Conservation (phyloP, 1,140 invertebrate species). For the Drosophila nebulosa region DNA sequence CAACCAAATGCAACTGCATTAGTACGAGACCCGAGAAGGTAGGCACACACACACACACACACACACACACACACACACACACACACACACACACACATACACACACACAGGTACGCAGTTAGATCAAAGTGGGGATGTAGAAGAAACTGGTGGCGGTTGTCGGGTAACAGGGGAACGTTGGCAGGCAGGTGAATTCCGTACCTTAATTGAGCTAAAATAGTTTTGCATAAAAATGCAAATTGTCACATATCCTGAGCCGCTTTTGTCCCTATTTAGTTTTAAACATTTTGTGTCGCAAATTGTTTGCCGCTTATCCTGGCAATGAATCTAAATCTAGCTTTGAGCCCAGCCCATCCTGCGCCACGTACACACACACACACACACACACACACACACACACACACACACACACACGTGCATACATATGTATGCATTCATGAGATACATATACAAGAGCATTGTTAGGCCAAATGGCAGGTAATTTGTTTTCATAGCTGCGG, state of each 20-base stretch:
- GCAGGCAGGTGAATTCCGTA: background rate
- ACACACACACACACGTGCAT: background rate
- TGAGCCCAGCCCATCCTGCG: constrained; percentile 28
- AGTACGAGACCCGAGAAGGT: background rate
- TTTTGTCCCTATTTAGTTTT: constrained; percentile 68
- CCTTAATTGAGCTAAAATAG: constrained; percentile 72
- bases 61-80: too few relatives aligned
- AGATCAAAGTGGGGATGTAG: background rate
- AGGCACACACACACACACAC: too few relatives aligned
- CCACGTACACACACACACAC: too few relatives aligned
- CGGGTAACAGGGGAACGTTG: background rate
- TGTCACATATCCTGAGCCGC: constrained; percentile 71
- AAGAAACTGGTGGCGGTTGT: background rate
- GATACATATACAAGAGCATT: constrained; percentile 30
- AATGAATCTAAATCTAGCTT: constrained; percentile 28
- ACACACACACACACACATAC: too few relatives aligned
- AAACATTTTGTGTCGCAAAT: constrained; percentile 46
- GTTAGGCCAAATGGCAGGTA: constrained; percentile 47
- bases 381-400: constrained; percentile 26
- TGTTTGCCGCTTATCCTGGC: constrained; percentile 47
- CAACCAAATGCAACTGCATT: constrained; percentile 51
- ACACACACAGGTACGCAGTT: background rate
- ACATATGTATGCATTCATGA: background rate
- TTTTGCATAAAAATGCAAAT: constrained; percentile 75
- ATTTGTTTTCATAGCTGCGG: constrained; percentile 48